phyloP scores from a whole-genome alignment of 2,888 invertebrate genomes.

The Bruchidius siliquastri region DNA sequence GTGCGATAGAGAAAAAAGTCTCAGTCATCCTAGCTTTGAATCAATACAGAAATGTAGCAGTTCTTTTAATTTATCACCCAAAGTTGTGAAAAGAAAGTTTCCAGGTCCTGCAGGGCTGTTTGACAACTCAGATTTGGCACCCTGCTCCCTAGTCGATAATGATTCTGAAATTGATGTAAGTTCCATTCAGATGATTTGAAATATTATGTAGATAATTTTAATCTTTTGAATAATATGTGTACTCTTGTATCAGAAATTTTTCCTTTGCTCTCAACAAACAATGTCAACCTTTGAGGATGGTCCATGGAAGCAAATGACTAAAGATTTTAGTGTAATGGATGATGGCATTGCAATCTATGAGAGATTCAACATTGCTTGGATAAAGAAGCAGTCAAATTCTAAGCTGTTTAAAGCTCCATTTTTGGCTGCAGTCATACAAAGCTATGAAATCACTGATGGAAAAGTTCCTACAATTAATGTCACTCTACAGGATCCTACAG shows the following conservation, averaged over 20 bases:
- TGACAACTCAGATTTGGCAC: not conserved
- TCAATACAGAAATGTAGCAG: not conserved
- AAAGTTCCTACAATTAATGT: conserved; percentile 30
- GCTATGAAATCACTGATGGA: conserved; percentile 27
- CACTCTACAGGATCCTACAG: conserved; percentile 36
- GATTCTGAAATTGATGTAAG: not conserved
- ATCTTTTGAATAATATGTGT: too few species aligned
- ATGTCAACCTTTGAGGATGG: conserved; percentile 27
- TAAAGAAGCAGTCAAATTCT: conserved; percentile 29
- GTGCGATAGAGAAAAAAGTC: not conserved
- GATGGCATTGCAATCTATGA: conserved; percentile 20
- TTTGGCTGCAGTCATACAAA: conserved; percentile 36
- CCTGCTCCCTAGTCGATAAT: not conserved
- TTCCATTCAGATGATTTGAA: too few species aligned
- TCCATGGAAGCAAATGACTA: conserved; percentile 32
- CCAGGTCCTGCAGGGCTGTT: conserved; percentile 34
- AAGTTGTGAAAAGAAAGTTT: conserved; percentile 28
- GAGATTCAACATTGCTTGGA: conserved; percentile 38
- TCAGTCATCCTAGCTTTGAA: conserved; percentile 5
- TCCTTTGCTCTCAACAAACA: conserved; percentile 32
- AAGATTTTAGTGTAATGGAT: conserved; percentile 21
- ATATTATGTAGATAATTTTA: not conserved
- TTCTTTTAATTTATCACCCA: conserved; percentile 11
- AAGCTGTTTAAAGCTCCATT: conserved; percentile 35
- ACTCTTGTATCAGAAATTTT: conserved; percentile 11